A percentile compares a stretch with the other conserved stretches of the same genome.
phyloP scores from a whole-genome alignment of 2,797 vertebrate genomes.

The Eupleurogrammus muticus region DNA sequence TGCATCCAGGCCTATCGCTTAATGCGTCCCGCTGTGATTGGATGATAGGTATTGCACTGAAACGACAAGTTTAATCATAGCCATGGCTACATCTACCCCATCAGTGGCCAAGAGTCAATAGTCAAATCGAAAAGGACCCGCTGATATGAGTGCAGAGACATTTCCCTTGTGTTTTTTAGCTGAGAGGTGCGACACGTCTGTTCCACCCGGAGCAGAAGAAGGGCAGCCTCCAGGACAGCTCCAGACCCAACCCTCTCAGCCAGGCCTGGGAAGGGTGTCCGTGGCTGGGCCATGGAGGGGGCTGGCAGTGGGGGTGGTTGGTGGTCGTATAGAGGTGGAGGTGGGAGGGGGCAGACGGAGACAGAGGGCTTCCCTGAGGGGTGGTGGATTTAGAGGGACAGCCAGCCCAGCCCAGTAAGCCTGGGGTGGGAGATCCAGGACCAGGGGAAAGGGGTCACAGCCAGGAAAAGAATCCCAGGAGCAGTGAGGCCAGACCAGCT shows the following conservation, averaged over 20 bases:
- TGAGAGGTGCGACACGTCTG: constrained; percentile 54
- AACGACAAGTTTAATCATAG: constrained; percentile 79
- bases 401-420: constrained; percentile 77
- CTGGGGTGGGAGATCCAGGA: constrained; percentile 64
- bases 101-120: constrained; percentile 72
- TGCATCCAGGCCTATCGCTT: constrained; percentile 76
- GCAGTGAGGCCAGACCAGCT: constrained; percentile 62
- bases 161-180: constrained; percentile 72
- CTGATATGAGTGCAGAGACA: constrained; percentile 75
- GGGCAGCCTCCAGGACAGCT: constrained; percentile 48
- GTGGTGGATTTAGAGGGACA: constrained; percentile 79
- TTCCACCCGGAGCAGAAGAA: constrained; percentile 60
- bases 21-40: constrained; percentile 65
- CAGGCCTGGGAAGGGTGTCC: constrained; percentile 62
- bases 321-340: constrained; percentile 70
- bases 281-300: constrained; percentile 60
- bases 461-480: constrained; percentile 73
- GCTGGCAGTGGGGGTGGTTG: constrained; percentile 73
- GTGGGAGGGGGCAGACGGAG: constrained; percentile 51
- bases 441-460: constrained; percentile 68
- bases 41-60: constrained; percentile 67
- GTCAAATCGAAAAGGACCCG: constrained; percentile 72
- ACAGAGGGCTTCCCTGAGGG: constrained; percentile 84
- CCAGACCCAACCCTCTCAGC: constrained; percentile 48
- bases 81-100: constrained; percentile 66